A percentile compares a stretch with the other conserved stretches of the same genome.
phyloP scores from a whole-genome alignment of 1,140 invertebrate species.

The Meloidogyne hapla region DNA sequence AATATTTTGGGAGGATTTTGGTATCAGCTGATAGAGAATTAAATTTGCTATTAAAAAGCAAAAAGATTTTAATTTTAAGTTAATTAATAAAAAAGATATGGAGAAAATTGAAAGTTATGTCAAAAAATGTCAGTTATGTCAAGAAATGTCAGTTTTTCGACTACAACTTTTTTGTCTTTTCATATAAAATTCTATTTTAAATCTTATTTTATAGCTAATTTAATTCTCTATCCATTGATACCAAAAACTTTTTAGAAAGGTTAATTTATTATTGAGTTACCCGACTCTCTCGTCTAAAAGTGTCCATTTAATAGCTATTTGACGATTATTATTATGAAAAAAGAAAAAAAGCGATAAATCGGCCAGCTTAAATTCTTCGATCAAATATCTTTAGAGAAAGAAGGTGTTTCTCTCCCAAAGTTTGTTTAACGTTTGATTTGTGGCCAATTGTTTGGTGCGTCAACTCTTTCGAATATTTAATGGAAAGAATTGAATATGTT shows the following conservation, averaged over 20 bases:
- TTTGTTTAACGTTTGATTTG: constrained; percentile 4
- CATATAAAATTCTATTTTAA: background rate
- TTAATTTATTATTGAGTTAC: background rate
- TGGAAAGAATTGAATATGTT: background rate
- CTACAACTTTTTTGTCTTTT: background rate
- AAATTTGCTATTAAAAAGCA: background rate
- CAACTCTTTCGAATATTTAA: background rate
- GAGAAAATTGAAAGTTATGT: too few relatives aligned
- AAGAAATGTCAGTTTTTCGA: background rate
- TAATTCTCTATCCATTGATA: background rate
- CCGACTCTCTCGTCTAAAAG: background rate
- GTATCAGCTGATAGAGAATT: background rate
- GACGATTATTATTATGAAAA: background rate
- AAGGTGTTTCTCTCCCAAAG: background rate
- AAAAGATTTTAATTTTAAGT: background rate
- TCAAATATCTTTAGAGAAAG: background rate
- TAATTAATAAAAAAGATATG: background rate
- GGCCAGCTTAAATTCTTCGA: background rate
- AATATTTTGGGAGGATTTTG: background rate
- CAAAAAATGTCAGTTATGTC: background rate
- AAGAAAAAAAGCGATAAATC: background rate
- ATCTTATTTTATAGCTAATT: background rate
- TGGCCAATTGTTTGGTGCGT: background rate
- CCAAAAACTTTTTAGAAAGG: background rate
- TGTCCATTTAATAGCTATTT: background rate